These are phyloP conservation scores for Lepidostoma basale DNA, from an alignment of 1,140 invertebrate species.

Conservation along the genomic window DNA sequence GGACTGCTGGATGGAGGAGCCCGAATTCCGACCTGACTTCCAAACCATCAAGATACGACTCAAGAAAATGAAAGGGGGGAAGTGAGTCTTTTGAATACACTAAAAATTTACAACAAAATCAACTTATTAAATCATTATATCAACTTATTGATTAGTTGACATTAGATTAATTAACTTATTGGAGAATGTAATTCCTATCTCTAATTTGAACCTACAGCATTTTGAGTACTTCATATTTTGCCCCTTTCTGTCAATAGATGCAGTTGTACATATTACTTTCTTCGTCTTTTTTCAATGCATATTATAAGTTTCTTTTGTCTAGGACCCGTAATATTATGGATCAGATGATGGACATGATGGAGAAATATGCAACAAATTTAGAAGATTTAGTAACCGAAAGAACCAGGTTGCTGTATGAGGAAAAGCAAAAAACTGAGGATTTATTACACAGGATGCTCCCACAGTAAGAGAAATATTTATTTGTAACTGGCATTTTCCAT, in stretches of 20 bases:
- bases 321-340: constrained; percentile 91
- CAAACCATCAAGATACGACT: constrained; percentile 75
- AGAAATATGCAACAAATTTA: constrained; percentile 92
- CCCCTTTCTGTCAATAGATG: too few relatives aligned
- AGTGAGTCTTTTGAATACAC: constrained; percentile 65
- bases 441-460: constrained; percentile 92
- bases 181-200: too few relatives aligned
- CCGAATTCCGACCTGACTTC: constrained; percentile 83
- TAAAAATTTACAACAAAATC: not conserved
- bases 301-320: constrained; percentile 44
- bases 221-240: too few relatives aligned
- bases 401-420: constrained; percentile 85
- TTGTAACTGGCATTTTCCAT: not conserved
- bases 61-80: constrained; percentile 87
- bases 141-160: not conserved
- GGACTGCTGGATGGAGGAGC: constrained; percentile 87
- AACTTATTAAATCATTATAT: not conserved
- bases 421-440: constrained; percentile 93
- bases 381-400: constrained; percentile 91
- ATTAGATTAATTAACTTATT: too few relatives aligned
- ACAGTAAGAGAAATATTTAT: constrained; percentile 64
- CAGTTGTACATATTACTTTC: too few relatives aligned
- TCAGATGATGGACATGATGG: constrained; percentile 96
- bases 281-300: too few relatives aligned
- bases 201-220: too few relatives aligned